Evolutionary conservation across 1,140 invertebrate genomes (phyloP), one percentile per base, ranked within the genome.

Genomic region (Alviniconcha marisindica): DNA sequence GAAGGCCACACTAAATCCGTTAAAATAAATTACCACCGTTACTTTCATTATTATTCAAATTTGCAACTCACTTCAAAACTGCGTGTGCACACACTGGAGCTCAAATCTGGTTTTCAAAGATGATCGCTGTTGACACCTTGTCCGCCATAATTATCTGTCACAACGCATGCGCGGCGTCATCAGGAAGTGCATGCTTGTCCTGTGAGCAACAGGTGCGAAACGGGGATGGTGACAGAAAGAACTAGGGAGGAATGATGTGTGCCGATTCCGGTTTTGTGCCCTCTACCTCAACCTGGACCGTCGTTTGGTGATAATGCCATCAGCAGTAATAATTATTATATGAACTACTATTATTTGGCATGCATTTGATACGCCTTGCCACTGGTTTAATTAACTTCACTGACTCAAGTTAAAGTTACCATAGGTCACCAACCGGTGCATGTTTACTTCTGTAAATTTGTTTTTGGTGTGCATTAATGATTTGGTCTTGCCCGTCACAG

Each of bases 81-180:
- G 33, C 28, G 10, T 33, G 2, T 4, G 63, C 63, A 69, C 24
- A 14, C 33, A 36, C 63, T 31, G 63, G 0, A 10, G 28, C 63
- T 69, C 33, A 15, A 28, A 12, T 24, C 33, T 36, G 63, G 7
- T 33, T 69, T 28, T 28, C 28, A 7, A 10, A 28, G 28, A 28
- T 31, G 63, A 28, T 36, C 33, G 14, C 63, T 69, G 21, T 69
- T 31, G 21, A 60, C 54, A 79, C 77, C 77, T 79, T 79, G 51
- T 79, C 77, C 54, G 77, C 77, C 77, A 79, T 79, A 63, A 79
- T 79, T 36, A 79, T 79, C n/a, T 63, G 51, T 40, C 54, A 36
- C 28, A 38, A 79, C 77, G 77, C 77, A 79, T 79, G 77, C 77
- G 77, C 77, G 63, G 77, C 56, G 54, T 63, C 51, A 56, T 79